A percentile compares a stretch with the other conserved stretches of the same genome.
phyloP scores from a whole-genome alignment of 2,888 invertebrate species.

The Pristionchus fissidentatus region DNA sequence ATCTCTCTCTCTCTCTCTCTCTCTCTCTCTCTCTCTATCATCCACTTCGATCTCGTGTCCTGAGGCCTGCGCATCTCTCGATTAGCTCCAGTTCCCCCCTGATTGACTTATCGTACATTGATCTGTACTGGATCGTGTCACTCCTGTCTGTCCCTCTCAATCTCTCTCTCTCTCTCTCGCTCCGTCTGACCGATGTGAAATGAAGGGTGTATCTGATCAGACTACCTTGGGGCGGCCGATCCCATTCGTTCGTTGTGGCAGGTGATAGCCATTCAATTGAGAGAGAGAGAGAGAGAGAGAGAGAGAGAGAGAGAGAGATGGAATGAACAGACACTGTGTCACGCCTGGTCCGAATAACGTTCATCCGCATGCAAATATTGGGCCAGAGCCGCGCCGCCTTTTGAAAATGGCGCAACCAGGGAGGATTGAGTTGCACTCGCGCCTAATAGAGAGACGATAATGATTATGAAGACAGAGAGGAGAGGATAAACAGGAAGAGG shows the following conservation, averaged over 20 bases:
- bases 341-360: background rate
- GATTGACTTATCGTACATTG: slow-evolving; percentile 32
- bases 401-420: slow-evolving; percentile 24
- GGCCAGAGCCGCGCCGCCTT: background rate
- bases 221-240: slow-evolving; percentile 19
- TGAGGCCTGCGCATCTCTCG: slow-evolving; percentile 9
- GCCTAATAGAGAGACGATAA: slow-evolving; percentile 15
- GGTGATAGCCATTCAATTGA: slow-evolving; percentile 29
- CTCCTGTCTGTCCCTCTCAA: too few relatives aligned
- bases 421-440: slow-evolving; percentile 39
- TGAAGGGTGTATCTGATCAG: too few relatives aligned
- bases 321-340: background rate
- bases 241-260: slow-evolving; percentile 1
- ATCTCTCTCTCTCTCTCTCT: background rate
- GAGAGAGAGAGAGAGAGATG: too few relatives aligned
- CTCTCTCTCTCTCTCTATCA: too few relatives aligned
- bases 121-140: slow-evolving; percentile 29
- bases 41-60: slow-evolving; percentile 20
- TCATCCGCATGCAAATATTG: slow-evolving; percentile 4
- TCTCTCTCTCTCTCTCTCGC: slow-evolving; percentile 4
- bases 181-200: too few relatives aligned
- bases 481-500: slow-evolving; percentile 25
- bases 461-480: background rate
- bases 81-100: background rate
- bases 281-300: too few relatives aligned